Base-by-base conservation (phyloP, 2,113 vertebrate species). In the Ceyx cyanopectus region DNA sequence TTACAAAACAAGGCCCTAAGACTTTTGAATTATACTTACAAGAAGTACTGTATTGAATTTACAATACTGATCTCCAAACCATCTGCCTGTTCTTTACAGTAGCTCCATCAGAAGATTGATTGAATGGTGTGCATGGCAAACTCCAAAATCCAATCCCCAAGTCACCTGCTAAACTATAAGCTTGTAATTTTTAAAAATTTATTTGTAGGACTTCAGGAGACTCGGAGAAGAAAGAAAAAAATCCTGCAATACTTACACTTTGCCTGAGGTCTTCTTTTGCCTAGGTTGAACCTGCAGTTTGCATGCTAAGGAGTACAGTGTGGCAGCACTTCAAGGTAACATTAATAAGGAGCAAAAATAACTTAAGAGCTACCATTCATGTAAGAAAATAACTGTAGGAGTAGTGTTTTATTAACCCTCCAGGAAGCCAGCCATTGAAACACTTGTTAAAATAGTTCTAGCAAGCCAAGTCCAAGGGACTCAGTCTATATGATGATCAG, bases 1-100 rank as follows among this genome's bases (percentile, higher is more conserved):
- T 85, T 77, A 90, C 40, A 85, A 95, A 95, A 77, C 26, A 91
- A 84, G 7, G 17, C 23, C 60, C 41, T 60, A 53, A 89, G n/a
- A 84, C 66, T 62, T 87, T 43, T 84, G 40, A 96, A 53, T 93
- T 81, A 41, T 45, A 19, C 22, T 67, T 95, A 69, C 43, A 67
- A 89, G 57, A 85, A 66, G 54, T 20, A 63, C 15, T 30, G 22
- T 14, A 41, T 43, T 58, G 74, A 91, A 85, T 65, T 60, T 3
- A 37, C 37, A 37, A 37, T 37, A 0, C 1, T 90, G 73, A 66
- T 84, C 53, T 74, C 21, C 37, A 27, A 81, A 58, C 69, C 37
- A 37, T 37, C 37, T 37, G 37, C 37, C 41, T 68, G 0, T 43
- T 91, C 51, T 70, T 77, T 87, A 29, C 22, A 56, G 7, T 23